Evolutionary conservation across 2,113 vertebrate species (phyloP).

Genomic region (Ctenodactylus gundi): DNA sequence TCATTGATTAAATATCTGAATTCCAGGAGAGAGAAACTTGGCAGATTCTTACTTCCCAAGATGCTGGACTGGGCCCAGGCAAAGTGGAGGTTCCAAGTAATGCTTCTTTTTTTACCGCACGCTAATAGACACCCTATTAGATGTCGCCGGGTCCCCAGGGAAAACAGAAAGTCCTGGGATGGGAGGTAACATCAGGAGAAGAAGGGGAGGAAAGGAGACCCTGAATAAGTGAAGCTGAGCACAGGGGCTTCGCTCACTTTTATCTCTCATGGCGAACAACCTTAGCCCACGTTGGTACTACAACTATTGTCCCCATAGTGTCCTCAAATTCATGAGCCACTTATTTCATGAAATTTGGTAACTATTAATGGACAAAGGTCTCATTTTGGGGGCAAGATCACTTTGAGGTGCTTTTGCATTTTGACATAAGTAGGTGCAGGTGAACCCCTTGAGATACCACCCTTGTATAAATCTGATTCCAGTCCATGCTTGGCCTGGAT

Average conservation of each 20-base stretch:
- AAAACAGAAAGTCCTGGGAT: rapidly evolving
- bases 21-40: slow-evolving; percentile 67
- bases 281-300: background rate
- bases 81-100: slow-evolving; percentile 8
- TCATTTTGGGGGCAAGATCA: slow-evolving; percentile 34
- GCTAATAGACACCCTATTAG: slow-evolving; percentile 20
- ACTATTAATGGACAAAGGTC: background rate
- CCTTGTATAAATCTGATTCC: slow-evolving; percentile 11
- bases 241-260: background rate
- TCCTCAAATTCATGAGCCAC: background rate
- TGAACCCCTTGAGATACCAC: slow-evolving; percentile 12
- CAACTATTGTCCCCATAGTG: background rate
- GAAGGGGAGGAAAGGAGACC: background rate
- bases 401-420: slow-evolving; percentile 23
- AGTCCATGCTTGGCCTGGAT: slow-evolving; percentile 50
- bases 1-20: slow-evolving; percentile 71
- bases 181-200: no score
- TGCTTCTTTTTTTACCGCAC: slow-evolving; percentile 39
- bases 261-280: background rate
- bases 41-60: slow-evolving; percentile 64
- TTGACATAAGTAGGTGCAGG: background rate
- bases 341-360: background rate
- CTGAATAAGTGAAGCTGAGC: background rate
- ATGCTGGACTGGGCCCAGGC: slow-evolving; percentile 63
- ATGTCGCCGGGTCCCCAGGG: background rate